Evolutionary conservation across 2,888 invertebrate species (phyloP), one percentile per base, ranked within the genome.

Genomic region (Drosophila fungiperda): DNA sequence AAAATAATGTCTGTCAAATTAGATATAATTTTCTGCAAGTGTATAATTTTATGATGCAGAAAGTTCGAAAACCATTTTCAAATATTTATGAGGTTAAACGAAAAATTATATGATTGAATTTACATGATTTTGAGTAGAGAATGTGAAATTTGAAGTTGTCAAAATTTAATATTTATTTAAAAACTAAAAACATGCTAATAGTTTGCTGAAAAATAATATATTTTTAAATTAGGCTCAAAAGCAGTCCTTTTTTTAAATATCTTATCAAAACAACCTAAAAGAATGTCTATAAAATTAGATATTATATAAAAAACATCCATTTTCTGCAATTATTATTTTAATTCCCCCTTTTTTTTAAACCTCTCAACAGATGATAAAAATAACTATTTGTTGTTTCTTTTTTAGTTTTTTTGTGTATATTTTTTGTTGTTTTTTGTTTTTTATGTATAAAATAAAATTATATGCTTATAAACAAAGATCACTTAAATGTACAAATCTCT

Each of bases 401-500:
- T 76, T 80, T 73, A 62, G 50, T 23, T 76, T 81, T 88, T 89
- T 78, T 87, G 75, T 88, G 75, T 89, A 79, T 83, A 75, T 86
- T 76, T 82, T 87, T 83, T 77, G 59, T 72, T 78, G 80, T 82
- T 82, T 66, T 45, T 64, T 83, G 29, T 70, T 55, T 66, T 68
- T 84, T 70, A 86, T 83, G 82, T 91, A 89, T 91, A 91, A 89
- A 90, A 92, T 91, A 91, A 91, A 88, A 90, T 91, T 91, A 91
- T 92, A 91, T 87, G 82, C 92, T 92, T 92, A 92, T 85, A 91
- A 91, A 91, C 91, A 91, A 92, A 90, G 91, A 91, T 92, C 89
- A 92, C 92, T 92, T 92, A 92, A 91, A 91, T 91, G 90, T 91
- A 91, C 81, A 92, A 91, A 92, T 91, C 90, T 91, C 91, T 91